Base-by-base conservation (phyloP, 2,113 vertebrate species). In the Potamarius usumacintae region DNA sequence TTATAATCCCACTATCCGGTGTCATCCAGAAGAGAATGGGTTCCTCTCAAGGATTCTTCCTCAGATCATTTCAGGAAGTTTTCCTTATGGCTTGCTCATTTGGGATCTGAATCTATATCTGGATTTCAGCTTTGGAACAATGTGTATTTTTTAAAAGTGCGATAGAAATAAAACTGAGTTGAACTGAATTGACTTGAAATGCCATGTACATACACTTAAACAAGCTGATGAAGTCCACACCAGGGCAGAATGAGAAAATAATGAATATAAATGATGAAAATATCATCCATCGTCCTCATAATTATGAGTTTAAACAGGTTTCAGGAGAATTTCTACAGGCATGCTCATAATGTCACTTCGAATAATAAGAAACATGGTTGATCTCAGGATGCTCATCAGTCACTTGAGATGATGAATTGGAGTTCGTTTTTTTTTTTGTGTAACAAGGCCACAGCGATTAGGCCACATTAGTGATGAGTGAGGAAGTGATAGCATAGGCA, bases 391-490 rank as follows among this genome's bases (percentile, higher is more conserved):
- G 63, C 80, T 65, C 77, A 60, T 82, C 83, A 69, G 62, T 88
- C 83, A 62, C 53, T 83, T 15, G 7, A 50, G 5, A 60, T 27
- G 69, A 88, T 78, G 57, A 42, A 84, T 50, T 78, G 72, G 58
- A 57, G 42, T 74, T 25, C 25, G n/a, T 55, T 82, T 86, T 82
- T 82, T 86, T 82, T 85, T 86, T 82, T 85, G 57, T 17, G 42
- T 85, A 87, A 89, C 77, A 82, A 77, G 62, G 72, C 82, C 60
- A 50, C 12, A 30, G 58, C 67, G 72, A 88, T 88, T 88, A 88
- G 86, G 87, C 25, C 2, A 53, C 72, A 88, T 88, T 86, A 90
- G 82, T 76, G 55, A 77, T 48, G 27, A 72, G 89, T 76, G 77
- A 69, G 72, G 48, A 86, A 76, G 77, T 86, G 77, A 88, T 84